Percentiles rank a stretch among this genome's conserved stretches.
phyloP scores from a whole-genome alignment of 2,888 invertebrate genomes.

The Melangyna quadrimaculata region DNA sequence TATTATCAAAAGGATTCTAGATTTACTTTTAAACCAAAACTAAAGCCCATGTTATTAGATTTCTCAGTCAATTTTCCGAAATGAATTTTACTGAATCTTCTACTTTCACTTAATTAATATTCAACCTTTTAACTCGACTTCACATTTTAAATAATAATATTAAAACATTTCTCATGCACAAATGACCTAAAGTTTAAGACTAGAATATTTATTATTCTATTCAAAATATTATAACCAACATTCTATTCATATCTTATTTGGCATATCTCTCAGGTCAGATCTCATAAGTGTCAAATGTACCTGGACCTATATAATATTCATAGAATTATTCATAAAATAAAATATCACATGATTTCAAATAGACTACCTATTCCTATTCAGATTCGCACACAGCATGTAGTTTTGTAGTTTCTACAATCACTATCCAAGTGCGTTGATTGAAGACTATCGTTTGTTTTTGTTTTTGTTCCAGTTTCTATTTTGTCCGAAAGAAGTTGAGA shows the following conservation, averaged over 20 bases:
- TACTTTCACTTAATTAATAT: not conserved
- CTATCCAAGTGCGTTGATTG: too few relatives aligned
- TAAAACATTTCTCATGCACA: not conserved
- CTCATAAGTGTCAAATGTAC: not conserved
- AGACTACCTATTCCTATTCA: too few relatives aligned
- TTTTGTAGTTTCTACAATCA: too few relatives aligned
- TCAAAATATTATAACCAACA: not conserved
- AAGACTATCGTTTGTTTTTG: too few relatives aligned
- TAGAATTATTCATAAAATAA: not conserved
- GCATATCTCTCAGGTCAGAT: not conserved
- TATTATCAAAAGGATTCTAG: too few relatives aligned
- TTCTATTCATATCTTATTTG: slow-evolving; percentile 1
- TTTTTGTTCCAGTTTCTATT: too few relatives aligned
- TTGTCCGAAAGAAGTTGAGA: too few relatives aligned
- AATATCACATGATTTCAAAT: not conserved
- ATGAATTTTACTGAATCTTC: not conserved
- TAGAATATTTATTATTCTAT: not conserved
- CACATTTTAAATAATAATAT: too few relatives aligned
- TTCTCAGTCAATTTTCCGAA: not conserved
- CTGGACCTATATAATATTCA: not conserved
- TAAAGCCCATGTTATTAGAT: too few relatives aligned
- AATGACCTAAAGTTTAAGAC: not conserved
- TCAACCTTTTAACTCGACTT: not conserved
- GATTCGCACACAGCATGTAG: too few relatives aligned
- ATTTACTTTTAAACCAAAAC: too few relatives aligned